These are phyloP conservation scores for Potamarius usumacintae DNA, from an alignment of 2,113 vertebrate species.

Conservation along the genomic window DNA sequence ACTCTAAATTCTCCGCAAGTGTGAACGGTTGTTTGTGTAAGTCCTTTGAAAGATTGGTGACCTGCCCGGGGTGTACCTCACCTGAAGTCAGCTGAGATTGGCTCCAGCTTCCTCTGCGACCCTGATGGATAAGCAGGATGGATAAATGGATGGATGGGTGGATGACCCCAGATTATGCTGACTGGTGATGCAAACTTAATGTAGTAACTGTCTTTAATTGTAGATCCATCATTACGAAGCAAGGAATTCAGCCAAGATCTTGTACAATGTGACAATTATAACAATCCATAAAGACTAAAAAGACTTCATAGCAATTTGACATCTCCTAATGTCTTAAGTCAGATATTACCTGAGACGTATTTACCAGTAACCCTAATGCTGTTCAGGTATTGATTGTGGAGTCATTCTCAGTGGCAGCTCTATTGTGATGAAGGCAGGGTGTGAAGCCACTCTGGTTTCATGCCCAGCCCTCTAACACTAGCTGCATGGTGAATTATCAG, in stretches of 20 bases:
- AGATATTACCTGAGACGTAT: neutral
- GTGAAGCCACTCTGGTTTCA: slow-evolving; percentile 21
- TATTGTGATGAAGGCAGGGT: slow-evolving; percentile 1
- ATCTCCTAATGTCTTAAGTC: neutral
- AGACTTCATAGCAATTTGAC: slow-evolving; percentile 20
- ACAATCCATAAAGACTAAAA: slow-evolving; percentile 2
- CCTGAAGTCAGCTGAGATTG: too few species aligned
- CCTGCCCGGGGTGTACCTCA: too few species aligned
- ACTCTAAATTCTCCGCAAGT: too few species aligned
- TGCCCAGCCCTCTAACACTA: slow-evolving; percentile 1
- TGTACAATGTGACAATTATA: neutral
- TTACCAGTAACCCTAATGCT: neutral
- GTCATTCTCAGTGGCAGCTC: slow-evolving; percentile 16
- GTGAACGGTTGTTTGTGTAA: too few species aligned
- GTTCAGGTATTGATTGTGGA: slow-evolving; percentile 20
- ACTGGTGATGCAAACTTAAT: neutral
- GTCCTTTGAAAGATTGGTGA: too few species aligned
- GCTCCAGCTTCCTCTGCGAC: too few species aligned
- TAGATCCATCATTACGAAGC: neutral
- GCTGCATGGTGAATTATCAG: slow-evolving; percentile 40
- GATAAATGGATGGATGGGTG: too few species aligned
- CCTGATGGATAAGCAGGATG: too few species aligned
- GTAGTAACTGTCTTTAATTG: neutral
- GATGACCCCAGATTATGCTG: neutral
- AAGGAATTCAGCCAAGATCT: neutral